Conservation (phyloP, 1,140 invertebrate genomes). For the Anastrepha ludens region DNA sequence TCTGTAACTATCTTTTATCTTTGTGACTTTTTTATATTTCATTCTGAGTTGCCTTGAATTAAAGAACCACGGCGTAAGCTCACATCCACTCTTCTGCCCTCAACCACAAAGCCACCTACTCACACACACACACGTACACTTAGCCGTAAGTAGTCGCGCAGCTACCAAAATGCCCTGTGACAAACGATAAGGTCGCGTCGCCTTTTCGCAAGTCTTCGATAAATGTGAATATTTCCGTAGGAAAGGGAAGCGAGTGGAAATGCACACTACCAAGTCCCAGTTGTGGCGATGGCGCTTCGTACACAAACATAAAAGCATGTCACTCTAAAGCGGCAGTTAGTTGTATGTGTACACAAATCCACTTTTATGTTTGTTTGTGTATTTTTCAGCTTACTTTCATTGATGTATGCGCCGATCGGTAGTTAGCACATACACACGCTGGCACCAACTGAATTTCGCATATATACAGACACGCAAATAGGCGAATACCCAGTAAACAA, state of each 20-base stretch:
- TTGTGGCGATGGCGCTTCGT: neutral
- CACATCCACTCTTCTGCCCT: neutral
- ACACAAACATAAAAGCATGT: neutral
- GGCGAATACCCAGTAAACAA: neutral
- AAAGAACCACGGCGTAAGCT: neutral
- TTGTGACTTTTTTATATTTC: neutral
- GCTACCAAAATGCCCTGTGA: conserved; percentile 33
- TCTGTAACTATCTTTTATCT: too few species aligned
- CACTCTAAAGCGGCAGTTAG: neutral
- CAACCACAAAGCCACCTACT: neutral
- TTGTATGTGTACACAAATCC: neutral
- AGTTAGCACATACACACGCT: conserved; percentile 12
- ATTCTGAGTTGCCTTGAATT: neutral
- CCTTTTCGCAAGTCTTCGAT: neutral
- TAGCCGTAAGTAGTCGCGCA: conserved; percentile 3
- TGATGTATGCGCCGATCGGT: conserved; percentile 16
- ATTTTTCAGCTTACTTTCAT: conserved; percentile 16
- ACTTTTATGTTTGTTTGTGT: conserved; percentile 13
- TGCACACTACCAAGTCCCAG: neutral
- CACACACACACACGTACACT: neutral
- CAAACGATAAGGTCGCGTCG: conserved; percentile 36
- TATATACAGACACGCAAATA: neutral
- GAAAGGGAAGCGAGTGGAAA: neutral
- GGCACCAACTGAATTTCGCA: neutral
- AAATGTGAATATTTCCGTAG: conserved; percentile 38